phyloP scores from a whole-genome alignment of 1,140 invertebrate species.

The Tetraneura akinire region DNA sequence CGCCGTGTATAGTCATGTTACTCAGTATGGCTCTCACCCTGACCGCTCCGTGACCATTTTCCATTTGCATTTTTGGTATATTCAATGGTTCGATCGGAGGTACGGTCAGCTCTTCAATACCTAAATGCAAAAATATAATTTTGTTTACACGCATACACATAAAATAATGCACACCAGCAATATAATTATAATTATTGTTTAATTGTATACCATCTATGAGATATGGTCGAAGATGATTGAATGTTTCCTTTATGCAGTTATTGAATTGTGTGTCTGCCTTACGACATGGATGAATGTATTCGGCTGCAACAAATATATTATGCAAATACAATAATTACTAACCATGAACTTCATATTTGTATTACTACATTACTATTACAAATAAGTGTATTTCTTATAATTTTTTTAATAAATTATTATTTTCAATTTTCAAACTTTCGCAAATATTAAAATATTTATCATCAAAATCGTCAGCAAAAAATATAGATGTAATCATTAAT shows the following conservation, averaged over 20 bases:
- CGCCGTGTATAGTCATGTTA: conserved; percentile 71
- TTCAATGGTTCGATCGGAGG: conserved; percentile 72
- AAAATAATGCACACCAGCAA: too few species aligned
- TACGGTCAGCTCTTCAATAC: conserved; percentile 70
- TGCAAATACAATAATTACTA: not conserved
- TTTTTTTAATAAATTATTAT: not conserved
- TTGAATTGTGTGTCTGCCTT: conserved; percentile 69
- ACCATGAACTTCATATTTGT: not conserved
- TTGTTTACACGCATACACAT: too few species aligned
- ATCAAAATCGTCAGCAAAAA: too few species aligned
- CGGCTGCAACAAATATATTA: conserved; percentile 64
- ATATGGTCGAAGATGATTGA: conserved; percentile 73
- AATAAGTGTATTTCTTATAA: not conserved
- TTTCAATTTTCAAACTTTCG: not conserved
- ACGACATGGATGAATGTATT: conserved; percentile 72
- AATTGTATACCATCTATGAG: conserved; percentile 61
- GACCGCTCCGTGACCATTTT: conserved; percentile 73
- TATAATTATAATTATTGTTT: too few species aligned
- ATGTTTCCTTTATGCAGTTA: conserved; percentile 67
- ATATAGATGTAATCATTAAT: too few species aligned
- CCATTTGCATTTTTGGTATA: conserved; percentile 71
- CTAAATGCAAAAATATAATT: conserved; percentile 57
- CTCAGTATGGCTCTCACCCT: conserved; percentile 70
- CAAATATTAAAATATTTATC: not conserved
- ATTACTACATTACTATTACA: not conserved